Evolutionary conservation across 2,888 invertebrate species (phyloP).

Genomic region (Agriopis marginaria): DNA sequence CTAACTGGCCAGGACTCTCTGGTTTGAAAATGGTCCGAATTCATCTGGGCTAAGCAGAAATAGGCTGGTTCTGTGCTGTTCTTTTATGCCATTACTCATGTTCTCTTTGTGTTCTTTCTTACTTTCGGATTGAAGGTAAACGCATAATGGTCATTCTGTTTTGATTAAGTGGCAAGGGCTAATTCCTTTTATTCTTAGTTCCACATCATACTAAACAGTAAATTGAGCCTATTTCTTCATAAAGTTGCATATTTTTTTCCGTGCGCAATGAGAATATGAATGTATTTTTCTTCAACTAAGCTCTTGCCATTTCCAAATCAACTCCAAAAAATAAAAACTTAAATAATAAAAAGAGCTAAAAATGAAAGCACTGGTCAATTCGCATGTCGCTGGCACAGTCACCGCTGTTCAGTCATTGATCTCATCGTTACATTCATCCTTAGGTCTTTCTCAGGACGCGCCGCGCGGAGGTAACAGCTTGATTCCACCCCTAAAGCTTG

Average conservation of each 20-base stretch:
- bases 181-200: background rate
- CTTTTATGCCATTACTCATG: constrained; percentile 55
- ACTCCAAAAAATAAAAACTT: constrained; percentile 31
- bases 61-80: constrained; percentile 54
- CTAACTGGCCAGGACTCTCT: background rate
- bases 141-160: constrained; percentile 48
- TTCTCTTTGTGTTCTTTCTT: constrained; percentile 69
- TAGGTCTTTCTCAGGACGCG: constrained; percentile 86
- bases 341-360: constrained; percentile 40
- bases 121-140: constrained; percentile 72
- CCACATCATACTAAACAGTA: background rate
- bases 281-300: constrained; percentile 18
- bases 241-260: background rate
- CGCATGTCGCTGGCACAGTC: constrained; percentile 80
- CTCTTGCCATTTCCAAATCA: constrained; percentile 41
- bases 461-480: constrained; percentile 83
- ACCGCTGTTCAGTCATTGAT: constrained; percentile 72
- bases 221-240: background rate
- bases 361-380: constrained; percentile 64
- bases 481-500: constrained; percentile 76
- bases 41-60: constrained; percentile 5
- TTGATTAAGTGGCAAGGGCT: constrained; percentile 32
- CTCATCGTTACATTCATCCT: constrained; percentile 83
- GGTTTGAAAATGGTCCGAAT: constrained; percentile 1
- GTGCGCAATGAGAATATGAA: background rate